phyloP scores from a whole-genome alignment of 2,797 vertebrate species.

The Synanceia verrucosa region DNA sequence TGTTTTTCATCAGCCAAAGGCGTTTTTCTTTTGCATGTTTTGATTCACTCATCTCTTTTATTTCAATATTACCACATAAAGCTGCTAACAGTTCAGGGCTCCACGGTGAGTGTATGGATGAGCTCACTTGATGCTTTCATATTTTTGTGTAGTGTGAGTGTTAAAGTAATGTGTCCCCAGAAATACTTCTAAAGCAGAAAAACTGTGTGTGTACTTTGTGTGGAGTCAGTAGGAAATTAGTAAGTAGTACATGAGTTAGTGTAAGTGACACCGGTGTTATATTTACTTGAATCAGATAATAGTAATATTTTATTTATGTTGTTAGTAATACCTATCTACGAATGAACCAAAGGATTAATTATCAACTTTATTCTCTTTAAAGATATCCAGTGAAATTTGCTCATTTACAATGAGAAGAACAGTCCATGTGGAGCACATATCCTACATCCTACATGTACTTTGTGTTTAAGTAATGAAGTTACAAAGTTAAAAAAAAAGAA shows the following conservation, averaged over 20 bases:
- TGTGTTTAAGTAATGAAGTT: not conserved
- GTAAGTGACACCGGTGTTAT: not conserved
- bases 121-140: constrained; percentile 15
- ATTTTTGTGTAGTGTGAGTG: not conserved
- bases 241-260: no score
- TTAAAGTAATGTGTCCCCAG: not conserved
- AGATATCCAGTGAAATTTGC: constrained; percentile 21
- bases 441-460: not conserved
- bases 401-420: not conserved
- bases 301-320: no score
- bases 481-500: not conserved
- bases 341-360: no score
- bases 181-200: not conserved
- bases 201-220: not conserved
- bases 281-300: not conserved
- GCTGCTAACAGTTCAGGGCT: constrained; percentile 81
- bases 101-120: constrained; percentile 74
- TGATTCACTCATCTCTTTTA: constrained; percentile 68
- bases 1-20: constrained; percentile 18
- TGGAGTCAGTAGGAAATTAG: not conserved
- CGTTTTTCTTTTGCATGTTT: constrained; percentile 66
- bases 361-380: not conserved
- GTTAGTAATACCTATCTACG: no score
- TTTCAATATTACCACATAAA: constrained; percentile 77
- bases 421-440: not conserved